phyloP scores from a whole-genome alignment of 1,140 invertebrate genomes.

The Odontomachus brunneus region DNA sequence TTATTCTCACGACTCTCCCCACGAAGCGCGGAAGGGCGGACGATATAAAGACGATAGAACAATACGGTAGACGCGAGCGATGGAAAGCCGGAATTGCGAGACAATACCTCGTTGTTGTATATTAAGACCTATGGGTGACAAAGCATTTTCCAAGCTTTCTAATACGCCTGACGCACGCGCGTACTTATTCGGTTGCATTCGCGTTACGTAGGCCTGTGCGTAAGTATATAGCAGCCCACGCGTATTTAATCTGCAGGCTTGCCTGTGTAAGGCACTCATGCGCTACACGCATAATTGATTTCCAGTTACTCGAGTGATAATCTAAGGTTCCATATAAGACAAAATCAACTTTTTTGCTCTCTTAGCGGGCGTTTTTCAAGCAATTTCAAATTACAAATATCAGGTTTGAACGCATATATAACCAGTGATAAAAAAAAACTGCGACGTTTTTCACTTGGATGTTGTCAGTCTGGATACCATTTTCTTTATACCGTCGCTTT shows the following conservation, averaged over 20 bases:
- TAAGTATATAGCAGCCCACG: neutral
- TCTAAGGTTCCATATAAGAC: neutral
- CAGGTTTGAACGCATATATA: too few species aligned
- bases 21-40: conserved; percentile 7
- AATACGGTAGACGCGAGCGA: conserved; percentile 23
- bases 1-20: neutral
- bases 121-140: conserved; percentile 31
- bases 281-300: conserved; percentile 2
- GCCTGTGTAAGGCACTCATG: neutral
- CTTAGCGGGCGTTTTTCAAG: neutral
- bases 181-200: neutral
- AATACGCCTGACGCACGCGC: neutral
- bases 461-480: too few species aligned
- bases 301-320: neutral
- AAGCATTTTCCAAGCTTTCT: conserved; percentile 51
- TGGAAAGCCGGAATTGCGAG: conserved; percentile 52
- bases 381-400: neutral
- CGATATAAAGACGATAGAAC: conserved; percentile 25
- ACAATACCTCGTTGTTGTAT: conserved; percentile 40
- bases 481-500: too few species aligned
- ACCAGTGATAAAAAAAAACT: too few species aligned
- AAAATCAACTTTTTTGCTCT: neutral
- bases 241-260: neutral
- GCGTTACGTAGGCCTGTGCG: neutral
- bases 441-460: too few species aligned